phyloP scores from a whole-genome alignment of 1,140 invertebrate species.

The Thrips palmi region DNA sequence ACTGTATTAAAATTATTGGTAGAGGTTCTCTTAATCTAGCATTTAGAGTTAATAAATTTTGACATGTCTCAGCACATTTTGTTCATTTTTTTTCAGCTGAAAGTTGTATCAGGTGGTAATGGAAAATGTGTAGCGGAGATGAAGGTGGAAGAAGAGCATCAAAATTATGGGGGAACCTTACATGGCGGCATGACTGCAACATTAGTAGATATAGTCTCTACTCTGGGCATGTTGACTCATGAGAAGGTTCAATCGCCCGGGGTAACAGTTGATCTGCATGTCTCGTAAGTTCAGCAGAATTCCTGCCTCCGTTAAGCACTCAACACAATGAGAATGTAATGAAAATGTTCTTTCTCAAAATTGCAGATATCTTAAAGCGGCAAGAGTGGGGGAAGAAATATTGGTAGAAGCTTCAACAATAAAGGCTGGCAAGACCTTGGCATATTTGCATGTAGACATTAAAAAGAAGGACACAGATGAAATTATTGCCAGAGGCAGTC shows the following conservation, averaged over 20 bases:
- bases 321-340: neutral
- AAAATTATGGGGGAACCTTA: conserved; percentile 52
- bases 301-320: neutral
- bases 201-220: conserved; percentile 66
- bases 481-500: conserved; percentile 55
- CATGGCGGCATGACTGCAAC: conserved; percentile 73
- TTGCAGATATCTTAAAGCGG: conserved; percentile 50
- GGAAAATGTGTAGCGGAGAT: conserved; percentile 57
- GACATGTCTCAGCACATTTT: no score
- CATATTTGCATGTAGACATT: conserved; percentile 62
- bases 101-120: conserved; percentile 41
- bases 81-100: conserved; percentile 32
- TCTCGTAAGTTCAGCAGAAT: conserved; percentile 32
- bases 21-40: no score
- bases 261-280: conserved; percentile 52
- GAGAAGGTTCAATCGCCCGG: conserved; percentile 37
- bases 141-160: conserved; percentile 51
- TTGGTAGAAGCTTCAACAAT: conserved; percentile 57
- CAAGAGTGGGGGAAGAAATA: conserved; percentile 56
- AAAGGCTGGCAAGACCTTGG: conserved; percentile 57
- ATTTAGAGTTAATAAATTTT: no score
- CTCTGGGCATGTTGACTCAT: conserved; percentile 53
- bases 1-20: no score
- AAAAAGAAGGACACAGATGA: conserved; percentile 47
- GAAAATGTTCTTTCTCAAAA: neutral